phyloP scores from a whole-genome alignment of 1,140 invertebrate species.

The Neodiprion pinetum region DNA sequence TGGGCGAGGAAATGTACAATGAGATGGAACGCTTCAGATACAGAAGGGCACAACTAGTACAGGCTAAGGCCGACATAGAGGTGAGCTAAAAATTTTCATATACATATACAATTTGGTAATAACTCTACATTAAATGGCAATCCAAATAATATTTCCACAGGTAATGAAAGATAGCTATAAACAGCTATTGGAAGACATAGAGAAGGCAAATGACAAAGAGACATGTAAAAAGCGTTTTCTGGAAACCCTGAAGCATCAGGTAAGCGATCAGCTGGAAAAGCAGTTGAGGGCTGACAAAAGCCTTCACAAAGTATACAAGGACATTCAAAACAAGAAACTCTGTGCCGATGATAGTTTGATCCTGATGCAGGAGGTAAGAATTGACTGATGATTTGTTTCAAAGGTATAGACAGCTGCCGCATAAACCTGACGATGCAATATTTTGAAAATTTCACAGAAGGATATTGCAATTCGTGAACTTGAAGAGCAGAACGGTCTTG shows the following conservation, averaged over 20 bases:
- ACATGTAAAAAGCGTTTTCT: constrained; percentile 42
- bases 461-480: constrained; percentile 50
- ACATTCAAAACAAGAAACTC: constrained; percentile 44
- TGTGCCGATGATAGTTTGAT: constrained; percentile 38
- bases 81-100: constrained; percentile 25
- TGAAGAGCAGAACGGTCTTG: constrained; percentile 48
- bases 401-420: not conserved
- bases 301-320: constrained; percentile 45
- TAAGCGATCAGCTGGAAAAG: constrained; percentile 49
- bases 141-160: constrained; percentile 24
- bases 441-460: constrained; percentile 39
- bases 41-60: constrained; percentile 32
- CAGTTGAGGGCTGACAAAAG: constrained; percentile 48
- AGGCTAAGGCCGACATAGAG: constrained; percentile 15
- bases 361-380: constrained; percentile 48
- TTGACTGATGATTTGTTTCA: not conserved
- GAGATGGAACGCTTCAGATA: constrained; percentile 39
- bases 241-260: constrained; percentile 44
- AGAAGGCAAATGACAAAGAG: constrained; percentile 43
- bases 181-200: constrained; percentile 36
- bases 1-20: constrained; percentile 63
- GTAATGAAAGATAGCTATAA: constrained; percentile 40
- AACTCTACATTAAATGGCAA: no score
- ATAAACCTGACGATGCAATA: constrained; percentile 7
- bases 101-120: not conserved